These are phyloP conservation scores for Nymphalis c-album DNA, from an alignment of 2,888 invertebrate genomes.

Conservation along the genomic window DNA sequence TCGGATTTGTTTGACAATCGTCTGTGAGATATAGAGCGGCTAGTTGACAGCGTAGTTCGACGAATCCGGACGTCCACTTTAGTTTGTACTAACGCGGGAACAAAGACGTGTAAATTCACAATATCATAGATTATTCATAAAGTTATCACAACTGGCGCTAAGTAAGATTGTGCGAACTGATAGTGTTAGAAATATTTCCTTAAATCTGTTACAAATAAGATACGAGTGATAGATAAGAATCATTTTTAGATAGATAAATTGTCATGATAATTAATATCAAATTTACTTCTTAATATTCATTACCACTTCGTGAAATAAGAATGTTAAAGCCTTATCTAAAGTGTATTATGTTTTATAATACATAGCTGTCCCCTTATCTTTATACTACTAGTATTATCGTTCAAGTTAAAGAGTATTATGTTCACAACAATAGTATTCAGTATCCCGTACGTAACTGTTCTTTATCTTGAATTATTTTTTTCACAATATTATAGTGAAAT, in stretches of 20 bases:
- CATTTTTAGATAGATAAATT: not conserved
- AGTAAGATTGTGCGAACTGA: constrained; percentile 27
- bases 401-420: constrained; percentile 36
- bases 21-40: constrained; percentile 74
- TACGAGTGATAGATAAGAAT: not conserved
- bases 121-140: constrained; percentile 40
- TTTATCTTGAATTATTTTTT: constrained; percentile 56
- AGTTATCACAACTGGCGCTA: constrained; percentile 36
- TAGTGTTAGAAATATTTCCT: constrained; percentile 8
- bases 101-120: constrained; percentile 73
- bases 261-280: not conserved
- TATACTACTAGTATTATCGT: constrained; percentile 16
- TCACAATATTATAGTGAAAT: constrained; percentile 23
- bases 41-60: constrained; percentile 64
- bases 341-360: constrained; percentile 4
- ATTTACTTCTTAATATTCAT: not conserved
- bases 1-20: constrained; percentile 78
- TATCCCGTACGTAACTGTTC: constrained; percentile 47
- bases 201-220: not conserved
- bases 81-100: constrained; percentile 49
- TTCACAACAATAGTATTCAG: constrained; percentile 46
- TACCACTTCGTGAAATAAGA: not conserved
- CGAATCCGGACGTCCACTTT: constrained; percentile 57
- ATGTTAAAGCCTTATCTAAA: constrained; percentile 5
- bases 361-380: constrained; percentile 28